Base-by-base conservation (phyloP, 2,113 vertebrate species). In the Thryonomys swinderianus region DNA sequence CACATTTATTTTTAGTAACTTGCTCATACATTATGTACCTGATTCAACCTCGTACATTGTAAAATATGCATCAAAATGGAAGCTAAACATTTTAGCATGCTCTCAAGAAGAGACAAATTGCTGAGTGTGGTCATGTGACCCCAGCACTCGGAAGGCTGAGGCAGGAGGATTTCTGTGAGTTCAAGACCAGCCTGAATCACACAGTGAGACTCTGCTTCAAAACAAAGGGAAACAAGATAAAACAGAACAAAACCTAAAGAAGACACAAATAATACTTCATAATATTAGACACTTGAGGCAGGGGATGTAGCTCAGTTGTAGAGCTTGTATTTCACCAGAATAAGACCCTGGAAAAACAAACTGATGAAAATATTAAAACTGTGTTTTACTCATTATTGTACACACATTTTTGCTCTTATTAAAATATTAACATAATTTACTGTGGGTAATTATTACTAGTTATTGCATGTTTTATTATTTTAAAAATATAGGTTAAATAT, bases 401-500 rank as follows among this genome's bases (percentile, higher is more conserved):
- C 40, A 85, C 45, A 45, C 13, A 51, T 40, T 82, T 90, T 90
- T 66, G 18, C 53, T 67, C 4, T 92, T 14, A 62, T 37, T 69
- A 67, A 40, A 67, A 53, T 93, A 80, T 67, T 64, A 71, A 42
- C 40, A 37, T 64, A 82, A 9, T n/a, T 95, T 78, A 45, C 0
- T 74, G 12, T 78, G 32, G 2, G 34, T 86, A 57, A 18, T 67
- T 71, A 84, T 51, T 53, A 14, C 2, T 45, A 57, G 37, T 51
- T 71, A 78, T 42, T 23, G 34, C 20, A 21, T 17, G 13, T n/a
- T 71, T 17, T 20, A 20, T 67, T 92, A 64, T 85, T 95, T 91
- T 53, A 25, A 83, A 96, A 89, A 88, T 83, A 69, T 67, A 12
- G 18, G 5, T 91, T 94, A 71, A 79, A 62, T 66, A 76, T 76